Percentiles rank a stretch among this genome's conserved stretches.
Evolutionary conservation across 2,113 vertebrate genomes (phyloP).

Genomic region (Macheiramphus alcinus): DNA sequence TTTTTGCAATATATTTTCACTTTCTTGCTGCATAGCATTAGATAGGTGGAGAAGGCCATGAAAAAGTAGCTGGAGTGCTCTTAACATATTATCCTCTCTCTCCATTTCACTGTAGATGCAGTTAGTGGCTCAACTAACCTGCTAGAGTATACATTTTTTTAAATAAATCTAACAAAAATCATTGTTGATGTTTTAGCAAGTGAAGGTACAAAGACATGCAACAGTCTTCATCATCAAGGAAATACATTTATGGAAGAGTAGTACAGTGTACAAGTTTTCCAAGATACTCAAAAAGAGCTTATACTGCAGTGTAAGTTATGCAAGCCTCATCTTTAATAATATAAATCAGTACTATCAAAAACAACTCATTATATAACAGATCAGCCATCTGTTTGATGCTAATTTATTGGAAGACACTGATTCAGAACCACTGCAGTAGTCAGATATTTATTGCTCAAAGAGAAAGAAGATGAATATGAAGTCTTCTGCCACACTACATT

Average conservation of each 20-base stretch:
- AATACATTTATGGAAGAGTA: neutral
- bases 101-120: neutral
- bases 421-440: neutral
- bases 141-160: accelerated
- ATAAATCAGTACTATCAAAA: neutral
- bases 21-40: neutral
- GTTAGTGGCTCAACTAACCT: neutral
- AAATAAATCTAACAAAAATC: neutral
- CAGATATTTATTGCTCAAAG: neutral
- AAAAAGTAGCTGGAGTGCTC: neutral
- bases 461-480: neutral
- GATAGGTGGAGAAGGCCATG: neutral
- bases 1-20: neutral
- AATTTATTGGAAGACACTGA: neutral
- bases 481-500: neutral
- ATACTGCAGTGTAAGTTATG: neutral
- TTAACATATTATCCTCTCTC: neutral
- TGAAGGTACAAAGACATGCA: neutral
- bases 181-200: neutral
- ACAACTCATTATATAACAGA: neutral
- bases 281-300: neutral
- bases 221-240: neutral
- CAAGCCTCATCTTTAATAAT: neutral
- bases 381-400: neutral
- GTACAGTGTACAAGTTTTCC: neutral